These are phyloP conservation scores for Hofmannophila pseudospretella DNA, from an alignment of 2,888 invertebrate genomes.

Conservation along the genomic window DNA sequence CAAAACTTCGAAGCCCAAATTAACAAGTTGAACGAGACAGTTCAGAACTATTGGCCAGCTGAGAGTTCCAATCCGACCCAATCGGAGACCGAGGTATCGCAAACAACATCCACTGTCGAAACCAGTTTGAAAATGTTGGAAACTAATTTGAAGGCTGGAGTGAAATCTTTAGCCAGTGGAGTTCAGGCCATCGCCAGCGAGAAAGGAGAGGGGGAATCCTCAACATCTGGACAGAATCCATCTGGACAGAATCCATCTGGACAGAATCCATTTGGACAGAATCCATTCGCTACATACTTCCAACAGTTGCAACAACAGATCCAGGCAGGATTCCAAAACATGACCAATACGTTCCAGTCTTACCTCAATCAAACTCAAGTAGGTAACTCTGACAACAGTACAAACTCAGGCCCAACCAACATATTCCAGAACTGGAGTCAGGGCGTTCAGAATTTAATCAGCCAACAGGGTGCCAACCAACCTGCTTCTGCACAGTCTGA, in stretches of 20 bases:
- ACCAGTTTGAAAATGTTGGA: slow-evolving; percentile 29
- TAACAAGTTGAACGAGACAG: slow-evolving; percentile 42
- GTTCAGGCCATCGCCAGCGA: slow-evolving; percentile 38
- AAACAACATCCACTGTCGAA: slow-evolving; percentile 25
- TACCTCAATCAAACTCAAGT: slow-evolving; percentile 1
- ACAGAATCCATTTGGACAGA: slow-evolving; percentile 2
- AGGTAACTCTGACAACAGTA: slow-evolving; percentile 7
- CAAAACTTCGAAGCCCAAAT: slow-evolving; percentile 44
- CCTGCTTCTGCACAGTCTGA: slow-evolving; percentile 1
- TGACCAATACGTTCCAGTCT: slow-evolving; percentile 11
- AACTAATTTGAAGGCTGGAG: slow-evolving; percentile 43
- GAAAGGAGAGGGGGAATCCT: slow-evolving; percentile 18
- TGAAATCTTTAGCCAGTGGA: slow-evolving; percentile 45
- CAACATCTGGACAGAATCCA: slow-evolving; percentile 2
- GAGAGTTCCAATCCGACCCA: slow-evolving; percentile 18
- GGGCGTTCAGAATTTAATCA: slow-evolving; percentile 22
- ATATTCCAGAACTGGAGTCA: slow-evolving; percentile 14
- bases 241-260: slow-evolving; percentile 7
- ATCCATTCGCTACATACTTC: slow-evolving; percentile 2
- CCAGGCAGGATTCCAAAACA: slow-evolving; percentile 16
- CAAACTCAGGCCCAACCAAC: slow-evolving; percentile 7
- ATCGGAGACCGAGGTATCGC: slow-evolving; percentile 18
- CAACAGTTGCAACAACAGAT: slow-evolving; percentile 5
- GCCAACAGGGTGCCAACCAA: slow-evolving; percentile 7
- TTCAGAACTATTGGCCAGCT: slow-evolving; percentile 36